phyloP scores from a whole-genome alignment of 2,797 vertebrate species.

The Limnodromus scolopaceus region DNA sequence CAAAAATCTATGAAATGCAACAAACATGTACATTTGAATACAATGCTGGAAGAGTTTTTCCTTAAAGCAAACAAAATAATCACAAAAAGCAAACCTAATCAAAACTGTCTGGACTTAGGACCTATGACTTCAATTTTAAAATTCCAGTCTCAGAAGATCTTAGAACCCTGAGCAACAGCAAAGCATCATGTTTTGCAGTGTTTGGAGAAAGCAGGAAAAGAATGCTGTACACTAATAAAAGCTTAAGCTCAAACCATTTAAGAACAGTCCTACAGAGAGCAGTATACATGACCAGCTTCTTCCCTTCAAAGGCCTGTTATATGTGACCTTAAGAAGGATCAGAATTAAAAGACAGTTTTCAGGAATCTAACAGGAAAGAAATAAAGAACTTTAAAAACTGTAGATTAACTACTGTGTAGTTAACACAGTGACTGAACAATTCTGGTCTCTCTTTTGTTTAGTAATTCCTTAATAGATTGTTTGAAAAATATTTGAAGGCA shows the following conservation, averaged over 20 bases:
- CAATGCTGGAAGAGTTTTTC: not conserved
- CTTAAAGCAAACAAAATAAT: not conserved
- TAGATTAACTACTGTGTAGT: not conserved
- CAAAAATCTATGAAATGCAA: not conserved
- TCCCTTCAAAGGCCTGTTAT: not conserved
- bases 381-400: not conserved
- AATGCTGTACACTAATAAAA: not conserved
- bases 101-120: not conserved
- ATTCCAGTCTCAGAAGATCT: not conserved
- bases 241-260: not conserved
- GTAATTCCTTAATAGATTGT: not conserved
- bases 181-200: not conserved
- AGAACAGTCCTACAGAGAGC: not conserved
- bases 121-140: not conserved
- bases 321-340: not conserved
- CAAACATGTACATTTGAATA: not conserved
- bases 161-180: not conserved
- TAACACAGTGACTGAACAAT: not conserved
- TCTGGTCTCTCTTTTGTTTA: not conserved
- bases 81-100: not conserved
- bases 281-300: accelerated
- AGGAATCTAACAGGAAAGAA: not conserved
- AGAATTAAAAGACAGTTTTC: not conserved
- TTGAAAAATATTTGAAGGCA: not conserved
- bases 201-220: not conserved